Percentiles rank a stretch among this genome's conserved stretches.
Evolutionary conservation across 1,140 invertebrate species (phyloP).

Genomic region (Leptinotarsa texana): DNA sequence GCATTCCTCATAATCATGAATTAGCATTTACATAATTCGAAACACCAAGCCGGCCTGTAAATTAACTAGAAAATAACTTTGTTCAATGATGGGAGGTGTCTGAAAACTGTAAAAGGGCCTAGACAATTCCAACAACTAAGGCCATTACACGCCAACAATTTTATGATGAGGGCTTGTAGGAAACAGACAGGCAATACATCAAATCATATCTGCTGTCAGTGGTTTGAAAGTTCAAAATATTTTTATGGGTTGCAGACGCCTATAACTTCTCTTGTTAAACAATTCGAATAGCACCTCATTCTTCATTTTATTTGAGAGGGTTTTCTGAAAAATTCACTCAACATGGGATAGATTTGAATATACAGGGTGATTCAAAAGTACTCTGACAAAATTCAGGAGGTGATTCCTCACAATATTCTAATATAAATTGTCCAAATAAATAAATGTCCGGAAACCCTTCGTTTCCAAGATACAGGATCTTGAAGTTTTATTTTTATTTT

Average conservation of each 20-base stretch:
- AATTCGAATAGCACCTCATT: too few species aligned
- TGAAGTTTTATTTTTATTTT: too few species aligned
- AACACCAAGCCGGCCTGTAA: not conserved
- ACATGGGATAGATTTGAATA: too few species aligned
- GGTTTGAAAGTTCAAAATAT: not conserved
- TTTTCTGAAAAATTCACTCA: too few species aligned
- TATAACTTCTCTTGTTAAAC: not conserved
- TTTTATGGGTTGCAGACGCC: not conserved
- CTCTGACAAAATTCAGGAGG: too few species aligned
- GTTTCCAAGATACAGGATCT: too few species aligned
- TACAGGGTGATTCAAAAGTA: too few species aligned
- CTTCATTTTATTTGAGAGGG: too few species aligned
- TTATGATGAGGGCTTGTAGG: not conserved
- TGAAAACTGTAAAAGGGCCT: not conserved
- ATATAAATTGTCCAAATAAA: too few species aligned
- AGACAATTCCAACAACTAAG: not conserved
- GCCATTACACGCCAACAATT: not conserved
- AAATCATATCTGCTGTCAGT: not conserved
- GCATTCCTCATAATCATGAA: slow-evolving; percentile 6
- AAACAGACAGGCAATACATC: slow-evolving; percentile 1
- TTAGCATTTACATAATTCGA: not conserved
- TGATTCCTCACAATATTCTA: too few species aligned
- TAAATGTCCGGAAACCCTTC: too few species aligned
- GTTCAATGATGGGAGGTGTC: not conserved
- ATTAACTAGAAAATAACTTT: not conserved